Conservation (phyloP, 2,888 invertebrate genomes). For the Cheilosia vernalis region DNA sequence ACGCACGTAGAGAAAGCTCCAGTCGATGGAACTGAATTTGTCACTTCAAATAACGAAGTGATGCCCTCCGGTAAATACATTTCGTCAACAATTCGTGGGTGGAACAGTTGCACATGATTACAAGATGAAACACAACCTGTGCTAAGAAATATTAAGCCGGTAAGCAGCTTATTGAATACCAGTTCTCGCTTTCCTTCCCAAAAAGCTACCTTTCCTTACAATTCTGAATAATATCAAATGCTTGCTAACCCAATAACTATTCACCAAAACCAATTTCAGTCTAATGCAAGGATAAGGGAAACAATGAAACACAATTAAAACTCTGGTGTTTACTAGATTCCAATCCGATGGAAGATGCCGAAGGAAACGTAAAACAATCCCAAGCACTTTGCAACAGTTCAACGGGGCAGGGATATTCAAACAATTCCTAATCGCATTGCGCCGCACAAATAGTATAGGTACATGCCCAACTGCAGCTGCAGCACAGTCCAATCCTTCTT, state of each 20-base stretch:
- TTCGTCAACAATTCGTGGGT: too few species aligned
- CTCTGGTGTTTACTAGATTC: conserved; percentile 17
- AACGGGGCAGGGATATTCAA: conserved; percentile 23
- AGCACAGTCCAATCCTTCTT: conserved; percentile 32
- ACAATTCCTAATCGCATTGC: conserved; percentile 52
- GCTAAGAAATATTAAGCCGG: too few species aligned
- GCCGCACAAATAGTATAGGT: conserved; percentile 20
- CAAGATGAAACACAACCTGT: too few species aligned
- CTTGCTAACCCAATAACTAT: neutral
- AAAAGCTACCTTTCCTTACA: neutral
- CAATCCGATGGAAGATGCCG: conserved; percentile 20
- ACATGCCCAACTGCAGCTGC: conserved; percentile 32
- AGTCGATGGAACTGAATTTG: too few species aligned
- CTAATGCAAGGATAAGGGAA: conserved; percentile 52
- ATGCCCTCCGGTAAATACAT: too few species aligned
- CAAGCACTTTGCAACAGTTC: conserved; percentile 34
- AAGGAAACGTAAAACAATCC: conserved; percentile 12
- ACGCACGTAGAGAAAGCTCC: too few species aligned
- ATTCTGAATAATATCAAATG: conserved; percentile 12
- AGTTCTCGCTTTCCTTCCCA: too few species aligned
- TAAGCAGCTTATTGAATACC: too few species aligned
- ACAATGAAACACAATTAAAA: conserved; percentile 72
- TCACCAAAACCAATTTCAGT: conserved; percentile 49
- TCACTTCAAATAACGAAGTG: too few species aligned
- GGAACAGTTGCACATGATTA: too few species aligned